Evolutionary conservation across 2,797 vertebrate species (phyloP), one percentile per base, ranked within the genome.

Genomic region (Pachyuromys duprasi): DNA sequence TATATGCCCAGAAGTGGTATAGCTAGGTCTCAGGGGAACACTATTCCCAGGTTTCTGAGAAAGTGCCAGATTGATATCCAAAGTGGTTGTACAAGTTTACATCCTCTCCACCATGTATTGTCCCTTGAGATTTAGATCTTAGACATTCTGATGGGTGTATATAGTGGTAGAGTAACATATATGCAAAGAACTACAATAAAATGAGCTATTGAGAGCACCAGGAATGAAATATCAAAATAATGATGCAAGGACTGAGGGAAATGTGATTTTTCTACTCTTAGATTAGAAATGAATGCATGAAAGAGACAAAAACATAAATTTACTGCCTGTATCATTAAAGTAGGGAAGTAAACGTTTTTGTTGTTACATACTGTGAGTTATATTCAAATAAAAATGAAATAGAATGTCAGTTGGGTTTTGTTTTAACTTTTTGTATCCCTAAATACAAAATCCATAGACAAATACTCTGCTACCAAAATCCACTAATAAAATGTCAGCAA

Each of bases 401-500:
- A 88, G 39, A 70, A 65, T 93, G n/a, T 22, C 53, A 95, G 20
- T 24, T 95, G 67, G n/a, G 45, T 86, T 89, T 65, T 94, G 69
- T 80, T 31, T 86, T 97, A 90, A 93, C 55, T 88, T 86, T 93
- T 93, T 91, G 93, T 5, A 86, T 28, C 28, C 95, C n/a, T 53
- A 97, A 91, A 36, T 93, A 92, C 36, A 97, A 78, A 95, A 95
- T 76, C 49, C 67, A 93, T 78, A 91, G 79, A 65, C 39, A 87
- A 55, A 60, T 84, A 84, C 31, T 94, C 79, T 84, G 60, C 86
- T 90, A 84, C 45, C 80, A 86, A 90, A 94, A 57, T 42, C 78
- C 70, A 94, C 42, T 81, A 93, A 95, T 93, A 95, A 96, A 97
- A 95, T 65, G 6, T 95, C 53, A 92, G 36, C 75, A 87, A 76